phyloP scores from a whole-genome alignment of 2,113 vertebrate species.

The Phaethornis superciliosus region DNA sequence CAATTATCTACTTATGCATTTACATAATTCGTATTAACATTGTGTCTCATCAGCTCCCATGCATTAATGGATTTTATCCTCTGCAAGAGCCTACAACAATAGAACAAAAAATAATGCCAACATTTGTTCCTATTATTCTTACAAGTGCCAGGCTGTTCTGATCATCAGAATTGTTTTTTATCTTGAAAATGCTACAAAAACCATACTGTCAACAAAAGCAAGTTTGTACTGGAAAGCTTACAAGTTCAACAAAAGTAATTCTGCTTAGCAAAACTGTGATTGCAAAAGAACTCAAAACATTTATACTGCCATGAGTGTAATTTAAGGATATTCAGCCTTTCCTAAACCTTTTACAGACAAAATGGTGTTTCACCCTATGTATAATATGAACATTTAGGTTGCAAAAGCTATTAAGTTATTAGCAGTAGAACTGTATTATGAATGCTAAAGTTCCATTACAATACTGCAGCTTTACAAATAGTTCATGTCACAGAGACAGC shows the following conservation, averaged over 20 bases:
- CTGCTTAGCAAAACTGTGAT: slow-evolving; percentile 54
- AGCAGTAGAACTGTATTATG: background rate
- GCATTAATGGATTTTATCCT: background rate
- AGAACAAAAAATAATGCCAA: background rate
- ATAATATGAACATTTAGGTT: background rate
- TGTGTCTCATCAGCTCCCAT: slow-evolving; percentile 2
- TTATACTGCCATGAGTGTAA: slow-evolving; percentile 10
- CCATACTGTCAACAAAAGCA: slow-evolving; percentile 37
- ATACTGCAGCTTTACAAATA: background rate
- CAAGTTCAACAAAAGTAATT: slow-evolving; percentile 61
- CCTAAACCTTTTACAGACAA: slow-evolving; percentile 5
- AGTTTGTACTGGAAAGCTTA: slow-evolving; percentile 55
- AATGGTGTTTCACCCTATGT: background rate
- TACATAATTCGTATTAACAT: background rate
- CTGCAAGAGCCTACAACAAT: background rate
- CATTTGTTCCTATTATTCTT: slow-evolving; percentile 25
- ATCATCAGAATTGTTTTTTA: slow-evolving; percentile 50
- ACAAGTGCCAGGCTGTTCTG: background rate
- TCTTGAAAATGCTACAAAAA: slow-evolving; percentile 41
- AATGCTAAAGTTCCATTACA: background rate
- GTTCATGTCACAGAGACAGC: background rate
- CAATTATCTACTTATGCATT: slow-evolving; percentile 36
- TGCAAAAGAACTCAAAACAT: slow-evolving; percentile 64
- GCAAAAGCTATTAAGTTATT: background rate
- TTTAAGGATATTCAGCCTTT: slow-evolving; percentile 38